Evolutionary conservation across 1,140 invertebrate species (phyloP).

Genomic region (Leptopilina clavipes): DNA sequence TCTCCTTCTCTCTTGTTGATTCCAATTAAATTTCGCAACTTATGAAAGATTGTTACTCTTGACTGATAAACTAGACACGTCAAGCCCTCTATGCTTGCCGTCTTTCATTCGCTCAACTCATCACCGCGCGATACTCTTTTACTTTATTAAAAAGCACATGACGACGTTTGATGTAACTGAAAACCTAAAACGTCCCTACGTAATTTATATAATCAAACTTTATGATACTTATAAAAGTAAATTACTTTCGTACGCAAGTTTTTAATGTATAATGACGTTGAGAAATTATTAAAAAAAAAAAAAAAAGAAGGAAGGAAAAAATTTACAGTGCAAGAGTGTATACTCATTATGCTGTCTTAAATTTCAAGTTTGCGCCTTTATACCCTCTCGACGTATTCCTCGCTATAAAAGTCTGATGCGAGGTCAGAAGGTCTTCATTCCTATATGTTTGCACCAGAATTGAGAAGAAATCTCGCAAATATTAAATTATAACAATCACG

Average conservation of each 20-base stretch:
- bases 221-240: conserved; percentile 19
- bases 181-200: conserved; percentile 1
- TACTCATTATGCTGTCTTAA: conserved; percentile 64
- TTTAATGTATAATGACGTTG: conserved; percentile 11
- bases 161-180: conserved; percentile 22
- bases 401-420: conserved; percentile 7
- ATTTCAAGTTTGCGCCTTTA: conserved; percentile 51
- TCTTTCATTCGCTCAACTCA: conserved; percentile 6
- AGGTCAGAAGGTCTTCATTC: conserved; percentile 11
- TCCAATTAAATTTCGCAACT: conserved; percentile 69
- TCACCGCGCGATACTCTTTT: conserved; percentile 7
- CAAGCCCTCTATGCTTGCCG: conserved; percentile 40
- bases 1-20: conserved; percentile 46
- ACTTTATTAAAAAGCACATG: not conserved
- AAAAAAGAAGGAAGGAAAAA: not conserved
- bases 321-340: conserved; percentile 25
- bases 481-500: not conserved
- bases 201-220: conserved; percentile 23
- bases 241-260: not conserved
- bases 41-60: conserved; percentile 50
- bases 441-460: conserved; percentile 1
- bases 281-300: conserved; percentile 9
- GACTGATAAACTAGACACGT: conserved; percentile 56
- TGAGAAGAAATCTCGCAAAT: not conserved
- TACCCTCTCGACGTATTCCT: conserved; percentile 18